Evolutionary conservation across 2,113 vertebrate genomes (phyloP).

Genomic region (Rhinoderma darwinii): DNA sequence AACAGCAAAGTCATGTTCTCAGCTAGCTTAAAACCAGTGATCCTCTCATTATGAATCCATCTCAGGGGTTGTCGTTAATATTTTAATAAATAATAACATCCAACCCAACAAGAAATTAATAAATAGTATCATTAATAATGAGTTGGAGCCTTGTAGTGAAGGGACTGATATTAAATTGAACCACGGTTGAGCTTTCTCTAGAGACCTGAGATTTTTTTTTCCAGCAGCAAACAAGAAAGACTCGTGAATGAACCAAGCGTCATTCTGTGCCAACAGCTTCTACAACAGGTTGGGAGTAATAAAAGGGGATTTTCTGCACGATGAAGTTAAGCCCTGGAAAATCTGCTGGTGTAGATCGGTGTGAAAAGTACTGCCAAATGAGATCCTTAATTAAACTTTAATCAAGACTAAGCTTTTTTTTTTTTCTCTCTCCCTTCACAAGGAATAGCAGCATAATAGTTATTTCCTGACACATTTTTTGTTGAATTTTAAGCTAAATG

Average conservation of each 20-base stretch:
- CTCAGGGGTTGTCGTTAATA: constrained; percentile 99
- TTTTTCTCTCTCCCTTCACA: constrained; percentile 64
- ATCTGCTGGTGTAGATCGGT: constrained; percentile 99
- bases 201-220: constrained; percentile 92
- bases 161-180: constrained; percentile 99
- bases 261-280: constrained; percentile 98
- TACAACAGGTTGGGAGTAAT: constrained; percentile 99
- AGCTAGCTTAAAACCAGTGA: constrained; percentile 69
- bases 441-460: constrained; percentile 78
- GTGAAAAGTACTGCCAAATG: constrained; percentile 99
- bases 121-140: constrained; percentile 99
- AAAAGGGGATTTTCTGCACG: constrained; percentile 99
- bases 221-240: constrained; percentile 99
- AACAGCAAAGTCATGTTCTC: constrained; percentile 77
- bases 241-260: constrained; percentile 92
- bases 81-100: constrained; percentile 99
- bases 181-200: constrained; percentile 93
- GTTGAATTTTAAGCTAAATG: constrained; percentile 74
- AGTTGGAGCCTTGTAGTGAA: constrained; percentile 96
- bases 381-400: constrained; percentile 99
- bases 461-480: constrained; percentile 70
- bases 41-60: constrained; percentile 94
- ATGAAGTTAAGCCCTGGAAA: constrained; percentile 99
- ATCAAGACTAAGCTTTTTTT: constrained; percentile 95
- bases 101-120: constrained; percentile 99